Conservation (phyloP, 2,797 vertebrate genomes). For the Muscicapa comitata region DNA sequence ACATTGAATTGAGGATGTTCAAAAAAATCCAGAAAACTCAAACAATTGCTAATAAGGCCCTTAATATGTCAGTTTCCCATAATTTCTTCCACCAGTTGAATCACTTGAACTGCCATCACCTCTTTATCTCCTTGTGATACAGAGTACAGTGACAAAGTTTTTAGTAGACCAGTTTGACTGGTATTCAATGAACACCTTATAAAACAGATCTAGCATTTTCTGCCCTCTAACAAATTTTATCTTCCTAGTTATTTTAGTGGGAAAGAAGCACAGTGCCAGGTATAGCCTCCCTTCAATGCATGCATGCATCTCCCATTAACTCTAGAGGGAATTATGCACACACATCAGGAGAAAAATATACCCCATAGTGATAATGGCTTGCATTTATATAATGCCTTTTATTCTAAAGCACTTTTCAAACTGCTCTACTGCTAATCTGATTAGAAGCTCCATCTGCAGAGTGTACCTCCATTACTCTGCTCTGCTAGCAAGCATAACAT, state of each 20-base stretch:
- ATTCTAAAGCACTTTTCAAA: constrained; percentile 67
- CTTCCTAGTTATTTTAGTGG: not conserved
- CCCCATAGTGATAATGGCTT: constrained; percentile 70
- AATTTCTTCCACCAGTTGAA: not conserved
- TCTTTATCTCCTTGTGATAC: not conserved
- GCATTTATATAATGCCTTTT: constrained; percentile 66
- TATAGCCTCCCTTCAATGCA: constrained; percentile 35
- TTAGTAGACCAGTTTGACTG: not conserved
- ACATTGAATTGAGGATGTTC: not conserved
- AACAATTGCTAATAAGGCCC: not conserved
- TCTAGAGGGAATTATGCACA: constrained; percentile 62
- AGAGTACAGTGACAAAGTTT: not conserved
- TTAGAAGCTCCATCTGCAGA: constrained; percentile 66
- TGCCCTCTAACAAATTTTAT: not conserved
- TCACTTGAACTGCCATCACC: not conserved
- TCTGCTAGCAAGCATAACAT: constrained; percentile 8
- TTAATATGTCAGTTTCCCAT: not conserved
- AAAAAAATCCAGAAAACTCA: not conserved
- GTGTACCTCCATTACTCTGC: constrained; percentile 48
- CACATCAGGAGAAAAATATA: constrained; percentile 68
- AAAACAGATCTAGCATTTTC: not conserved
- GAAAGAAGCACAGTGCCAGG: constrained; percentile 12
- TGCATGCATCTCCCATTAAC: constrained; percentile 59
- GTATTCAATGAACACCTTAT: not conserved
- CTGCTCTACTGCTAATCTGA: constrained; percentile 66